Base-by-base conservation (phyloP, 1,140 invertebrate genomes). In the Whitmania pigra region DNA sequence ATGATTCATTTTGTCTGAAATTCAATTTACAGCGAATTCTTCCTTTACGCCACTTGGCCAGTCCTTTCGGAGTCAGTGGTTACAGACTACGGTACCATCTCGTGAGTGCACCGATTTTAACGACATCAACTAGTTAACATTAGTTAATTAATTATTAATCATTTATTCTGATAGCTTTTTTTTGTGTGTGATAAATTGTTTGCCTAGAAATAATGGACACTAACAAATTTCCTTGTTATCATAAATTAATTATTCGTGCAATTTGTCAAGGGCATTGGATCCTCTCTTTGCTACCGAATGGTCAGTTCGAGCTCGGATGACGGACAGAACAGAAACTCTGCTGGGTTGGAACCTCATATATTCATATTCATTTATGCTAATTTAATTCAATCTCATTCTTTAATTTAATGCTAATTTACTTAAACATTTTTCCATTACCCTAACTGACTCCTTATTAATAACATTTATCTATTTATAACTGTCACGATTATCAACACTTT, bases 31-130 rank as follows among this genome's bases (percentile, higher is more conserved):
- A 89, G 88, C 66, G 87, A 89, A 81, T 83, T 94, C 36, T 84
- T 88, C 73, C 80, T 96, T 4, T 89, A 88, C 78, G 88, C 89
- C n/a, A 89, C 89, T 13, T 97, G 94, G 94, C 89, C 89, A 3
- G 85, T 88, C 79, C 83, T 96, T 67, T 87, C 88, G 5, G 93
- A 95, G 79, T 88, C 90, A 80, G 86, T 90, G 43, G 87, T 95
- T 40, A 87, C 93, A 0, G 94, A 97, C 78, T 91, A 88, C 75
- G 88, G 91, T 78, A 87, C 86, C 72, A 91, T 92, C 75, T 80
- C 82, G 81, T 82, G 76, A 77, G 79, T 78, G 6, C 63, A 70
- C 69, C 15, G 15, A 3, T 20, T 63, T 17, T 49, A 17, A 49
- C 31, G 31, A 36, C 31, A 36, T 6, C 2, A 6, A 36, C 31